Conservation (phyloP, 2,888 invertebrate species). For the Apotomis betuletana region DNA sequence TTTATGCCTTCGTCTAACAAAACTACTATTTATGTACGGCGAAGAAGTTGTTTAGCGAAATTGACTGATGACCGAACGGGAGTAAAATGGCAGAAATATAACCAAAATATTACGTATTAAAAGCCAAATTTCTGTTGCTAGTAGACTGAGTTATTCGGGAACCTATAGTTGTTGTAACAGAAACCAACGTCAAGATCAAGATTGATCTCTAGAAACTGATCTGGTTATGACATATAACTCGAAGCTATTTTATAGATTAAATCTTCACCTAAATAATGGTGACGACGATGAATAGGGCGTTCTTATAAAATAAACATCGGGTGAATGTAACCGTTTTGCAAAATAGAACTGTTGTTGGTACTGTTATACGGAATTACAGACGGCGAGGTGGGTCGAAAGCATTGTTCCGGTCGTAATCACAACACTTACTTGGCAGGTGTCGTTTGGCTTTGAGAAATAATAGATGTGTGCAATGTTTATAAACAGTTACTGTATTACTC, state of each 20-base stretch:
- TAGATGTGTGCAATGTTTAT: constrained; percentile 21
- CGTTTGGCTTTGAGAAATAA: constrained; percentile 1
- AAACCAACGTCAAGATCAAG: no score
- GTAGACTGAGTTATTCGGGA: no score
- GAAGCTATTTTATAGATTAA: background rate
- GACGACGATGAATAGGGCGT: background rate
- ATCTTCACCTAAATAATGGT: background rate
- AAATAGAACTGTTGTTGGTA: constrained; percentile 31
- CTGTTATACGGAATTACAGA: constrained; percentile 38
- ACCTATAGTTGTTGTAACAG: no score
- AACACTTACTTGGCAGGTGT: constrained; percentile 24
- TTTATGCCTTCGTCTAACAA: no score
- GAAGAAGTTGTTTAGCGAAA: no score
- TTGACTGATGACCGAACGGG: no score
- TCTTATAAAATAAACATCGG: constrained; percentile 12
- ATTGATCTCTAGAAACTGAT: no score
- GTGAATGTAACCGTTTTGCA: constrained; percentile 32
- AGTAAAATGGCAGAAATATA: no score
- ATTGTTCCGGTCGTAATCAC: constrained; percentile 40
- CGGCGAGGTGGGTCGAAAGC: constrained; percentile 23
- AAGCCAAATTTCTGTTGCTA: no score
- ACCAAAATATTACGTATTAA: no score
- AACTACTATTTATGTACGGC: no score
- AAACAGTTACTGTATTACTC: constrained; percentile 15
- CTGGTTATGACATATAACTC: background rate